These are phyloP conservation scores for Bugula neritina DNA, from an alignment of 2,888 invertebrate genomes.

Conservation along the genomic window DNA sequence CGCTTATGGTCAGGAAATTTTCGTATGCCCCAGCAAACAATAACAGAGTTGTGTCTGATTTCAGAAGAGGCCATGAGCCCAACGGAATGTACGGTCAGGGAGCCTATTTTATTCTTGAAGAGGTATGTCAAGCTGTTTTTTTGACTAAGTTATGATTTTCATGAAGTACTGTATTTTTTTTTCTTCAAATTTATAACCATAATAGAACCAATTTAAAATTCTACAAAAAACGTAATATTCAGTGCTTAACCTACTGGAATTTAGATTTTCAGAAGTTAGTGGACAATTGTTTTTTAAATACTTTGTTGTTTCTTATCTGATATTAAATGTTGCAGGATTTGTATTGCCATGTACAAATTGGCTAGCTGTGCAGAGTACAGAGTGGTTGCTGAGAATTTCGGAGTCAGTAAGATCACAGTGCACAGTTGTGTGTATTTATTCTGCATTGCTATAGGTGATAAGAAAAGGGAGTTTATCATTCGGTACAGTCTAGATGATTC, in stretches of 20 bases:
- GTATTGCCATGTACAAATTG: neutral
- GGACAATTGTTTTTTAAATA: neutral
- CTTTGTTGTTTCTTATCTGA: neutral
- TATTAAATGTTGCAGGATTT: no score
- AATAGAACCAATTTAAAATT: no score
- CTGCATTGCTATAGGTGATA: neutral
- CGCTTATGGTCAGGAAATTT: neutral
- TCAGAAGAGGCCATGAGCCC: neutral
- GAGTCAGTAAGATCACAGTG: neutral
- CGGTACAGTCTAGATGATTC: neutral
- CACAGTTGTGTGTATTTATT: neutral
- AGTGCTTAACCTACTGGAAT: no score
- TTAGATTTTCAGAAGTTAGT: no score
- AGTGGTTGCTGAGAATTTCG: neutral
- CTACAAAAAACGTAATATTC: no score
- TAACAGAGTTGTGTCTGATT: neutral
- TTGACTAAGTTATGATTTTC: no score
- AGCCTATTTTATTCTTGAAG: neutral
- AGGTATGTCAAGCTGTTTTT: no score
- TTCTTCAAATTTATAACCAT: no score
- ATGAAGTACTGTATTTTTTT: no score
- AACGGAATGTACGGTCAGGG: neutral
- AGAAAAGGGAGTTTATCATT: neutral
- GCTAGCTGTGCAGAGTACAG: slow-evolving; percentile 4
- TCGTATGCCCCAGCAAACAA: neutral